Evolutionary conservation across 2,797 vertebrate species (phyloP), one percentile per base, ranked within the genome.

Genomic region (Decapterus maruadsi): DNA sequence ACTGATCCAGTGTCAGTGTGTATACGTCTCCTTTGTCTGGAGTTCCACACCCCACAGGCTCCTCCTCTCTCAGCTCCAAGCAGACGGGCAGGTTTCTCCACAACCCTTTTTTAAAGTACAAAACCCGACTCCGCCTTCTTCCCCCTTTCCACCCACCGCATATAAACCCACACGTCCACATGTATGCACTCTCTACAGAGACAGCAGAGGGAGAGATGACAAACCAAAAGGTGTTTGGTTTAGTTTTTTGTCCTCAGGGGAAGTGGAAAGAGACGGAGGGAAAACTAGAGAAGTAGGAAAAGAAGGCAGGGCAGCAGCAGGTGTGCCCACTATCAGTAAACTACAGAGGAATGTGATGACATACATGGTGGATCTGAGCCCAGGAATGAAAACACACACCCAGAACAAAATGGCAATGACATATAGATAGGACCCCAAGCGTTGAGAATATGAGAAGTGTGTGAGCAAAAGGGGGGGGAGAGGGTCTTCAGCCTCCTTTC

Each of bases 1-100:
- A 65, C 69, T 66, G 74, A 74, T 90, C 86, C 75, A 69, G 87
- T 89, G 89, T 93, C 87, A 87, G 85, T 77, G 87, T 87, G 89
- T 87, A 81, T 90, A 68, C 86, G 87, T 88, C 87, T 92, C 89
- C 92, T 93, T 93, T 94, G 94, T 94, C 90, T 91, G 72, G 75
- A 91, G 83, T 88, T 78, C 91, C 87, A 92, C 90, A 82, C 89
- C 93, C 91, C 71, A 70, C 77, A 91, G 82, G 90, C 94, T 93
- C 94, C 93, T 92, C 93, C 93, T 87, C 86, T 78, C 82, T 17
- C 43, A 46, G 73, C 85, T 86, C 77, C 17, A 70, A 90, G 93
- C 86, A 62, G 92, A 93, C 91, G 80, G 92, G 90, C 93, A 93
- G 93, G 94, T 94, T 94, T 92, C 91, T 92, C 92, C 84, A 93